Evolutionary conservation across 2,888 invertebrate species (phyloP), one percentile per base, ranked within the genome.

Genomic region (Volucella zonaria): DNA sequence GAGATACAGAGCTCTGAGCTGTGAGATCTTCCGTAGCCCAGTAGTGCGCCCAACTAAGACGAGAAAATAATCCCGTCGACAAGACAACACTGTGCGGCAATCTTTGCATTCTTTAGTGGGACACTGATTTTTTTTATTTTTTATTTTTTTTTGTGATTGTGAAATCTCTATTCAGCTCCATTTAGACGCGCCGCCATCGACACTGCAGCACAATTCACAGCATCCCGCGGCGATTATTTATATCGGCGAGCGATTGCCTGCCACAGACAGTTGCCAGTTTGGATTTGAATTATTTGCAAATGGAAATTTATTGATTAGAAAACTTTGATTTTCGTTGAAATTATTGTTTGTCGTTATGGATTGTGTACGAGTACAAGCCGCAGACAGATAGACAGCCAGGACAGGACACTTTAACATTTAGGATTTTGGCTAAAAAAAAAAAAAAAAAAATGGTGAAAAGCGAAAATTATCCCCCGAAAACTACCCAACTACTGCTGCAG

Each of bases 301-400:
- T 78, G 78, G 78, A 78, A 82, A 82, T 82, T 82, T 82, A 82
- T 82, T 73, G 82, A 82, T 82, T 78, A 78, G 73, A 73, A 78
- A 78, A 82, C 58, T 62, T 68, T 75, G 56, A 66, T 38, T 56
- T 68, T 78, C 58, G 52, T 76, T 62, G 38, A 31, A 31, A 31
- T 31, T 31, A 31, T 31, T 51, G 1, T 14, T 8, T 1, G 51
- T 64, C 18, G 51, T 52, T 40, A 40, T 31, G 52, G 38, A 68
- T 68, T 68, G 56, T 56, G 54, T 15, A 68, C 31, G 31, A 31
- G 31, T 31, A 31, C 1, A 31, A 31, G 0, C 31, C 31, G 6
- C 0, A 31, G 31, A 31, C 6, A 31, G 6, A 31, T 31, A 31
- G 31, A 31, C 31, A 31, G 31, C 3, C 31, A 6, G 31, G 31